A percentile compares a stretch with the other conserved stretches of the same genome.
phyloP scores from a whole-genome alignment of 2,888 invertebrate genomes.

The Platycheirus albimanus region DNA sequence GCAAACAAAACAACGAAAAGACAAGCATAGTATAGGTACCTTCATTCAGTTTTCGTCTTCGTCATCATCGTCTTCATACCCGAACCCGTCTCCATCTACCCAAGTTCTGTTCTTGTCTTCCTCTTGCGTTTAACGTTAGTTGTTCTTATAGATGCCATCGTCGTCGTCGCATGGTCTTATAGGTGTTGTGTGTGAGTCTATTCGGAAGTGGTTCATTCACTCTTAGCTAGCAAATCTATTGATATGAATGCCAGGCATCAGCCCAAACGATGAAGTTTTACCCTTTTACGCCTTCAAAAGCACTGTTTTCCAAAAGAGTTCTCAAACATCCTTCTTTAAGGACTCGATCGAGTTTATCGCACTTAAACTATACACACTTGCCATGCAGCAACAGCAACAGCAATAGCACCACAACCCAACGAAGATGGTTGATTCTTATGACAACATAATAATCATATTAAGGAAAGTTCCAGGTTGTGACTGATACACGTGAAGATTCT shows the following conservation, averaged over 20 bases:
- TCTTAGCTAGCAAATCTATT: slow-evolving; percentile 14
- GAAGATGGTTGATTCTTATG: slow-evolving; percentile 42
- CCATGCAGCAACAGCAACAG: not conserved
- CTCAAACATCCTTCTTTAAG: slow-evolving; percentile 13
- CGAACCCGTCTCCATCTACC: not conserved
- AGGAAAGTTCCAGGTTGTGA: slow-evolving; percentile 55
- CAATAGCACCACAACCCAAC: not conserved
- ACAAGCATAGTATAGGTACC: not conserved
- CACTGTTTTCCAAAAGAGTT: slow-evolving; percentile 46
- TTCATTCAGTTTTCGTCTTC: not conserved
- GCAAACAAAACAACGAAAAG: slow-evolving; percentile 54
- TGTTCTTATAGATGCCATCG: slow-evolving; percentile 36
- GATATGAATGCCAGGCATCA: slow-evolving; percentile 53
- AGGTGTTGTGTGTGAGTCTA: slow-evolving; percentile 15
- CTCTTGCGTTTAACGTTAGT: slow-evolving; percentile 11
- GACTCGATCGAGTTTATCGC: slow-evolving; percentile 27
- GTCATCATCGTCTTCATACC: not conserved
- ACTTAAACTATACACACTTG: slow-evolving; percentile 17
- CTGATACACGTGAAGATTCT: slow-evolving; percentile 61
- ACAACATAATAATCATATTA: slow-evolving; percentile 71
- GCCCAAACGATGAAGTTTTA: slow-evolving; percentile 62
- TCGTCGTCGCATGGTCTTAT: not conserved
- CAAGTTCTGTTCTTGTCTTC: not conserved
- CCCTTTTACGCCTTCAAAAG: slow-evolving; percentile 55
- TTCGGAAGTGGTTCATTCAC: slow-evolving; percentile 49